Evolutionary conservation across 2,113 vertebrate species (phyloP).

Genomic region (Silurus asotus): DNA sequence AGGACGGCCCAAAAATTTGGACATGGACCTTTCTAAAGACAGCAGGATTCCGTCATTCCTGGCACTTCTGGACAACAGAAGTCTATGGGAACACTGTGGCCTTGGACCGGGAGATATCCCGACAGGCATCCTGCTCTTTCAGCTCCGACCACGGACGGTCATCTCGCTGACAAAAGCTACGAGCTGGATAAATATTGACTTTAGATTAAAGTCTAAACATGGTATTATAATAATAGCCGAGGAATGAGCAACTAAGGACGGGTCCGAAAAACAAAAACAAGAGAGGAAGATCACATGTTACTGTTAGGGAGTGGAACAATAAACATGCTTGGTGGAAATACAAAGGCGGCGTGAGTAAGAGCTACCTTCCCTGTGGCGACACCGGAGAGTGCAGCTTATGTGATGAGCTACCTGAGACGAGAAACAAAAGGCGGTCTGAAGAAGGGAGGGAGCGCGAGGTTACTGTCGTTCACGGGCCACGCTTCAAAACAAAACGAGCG

Average conservation of each 20-base stretch:
- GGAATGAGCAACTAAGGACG: constrained; percentile 15
- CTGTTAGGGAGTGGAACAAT: constrained; percentile 22
- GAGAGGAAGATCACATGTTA: background rate
- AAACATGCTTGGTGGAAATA: constrained; percentile 24
- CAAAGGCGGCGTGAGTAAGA: constrained; percentile 36
- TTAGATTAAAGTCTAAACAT: constrained; percentile 19
- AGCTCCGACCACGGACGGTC: constrained; percentile 1
- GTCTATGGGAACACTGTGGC: constrained; percentile 15
- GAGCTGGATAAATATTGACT: constrained; percentile 41
- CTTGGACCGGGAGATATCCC: background rate
- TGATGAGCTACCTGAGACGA: constrained; percentile 49
- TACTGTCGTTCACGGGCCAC: constrained; percentile 46
- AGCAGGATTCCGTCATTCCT: background rate
- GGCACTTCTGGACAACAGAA: background rate
- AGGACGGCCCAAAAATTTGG: background rate
- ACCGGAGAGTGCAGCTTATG: constrained; percentile 26
- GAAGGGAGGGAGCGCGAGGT: constrained; percentile 24
- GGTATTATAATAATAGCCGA: constrained; percentile 8
- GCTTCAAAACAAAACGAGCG: background rate
- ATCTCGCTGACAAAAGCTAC: constrained; percentile 21
- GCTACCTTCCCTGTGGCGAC: constrained; percentile 35
- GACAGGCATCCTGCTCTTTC: constrained; percentile 5
- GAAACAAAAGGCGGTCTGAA: constrained; percentile 38
- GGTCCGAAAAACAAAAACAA: constrained; percentile 42
- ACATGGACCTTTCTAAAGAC: background rate